Base-by-base conservation (phyloP, 1,140 invertebrate species). In the Papilio aristodemus region DNA sequence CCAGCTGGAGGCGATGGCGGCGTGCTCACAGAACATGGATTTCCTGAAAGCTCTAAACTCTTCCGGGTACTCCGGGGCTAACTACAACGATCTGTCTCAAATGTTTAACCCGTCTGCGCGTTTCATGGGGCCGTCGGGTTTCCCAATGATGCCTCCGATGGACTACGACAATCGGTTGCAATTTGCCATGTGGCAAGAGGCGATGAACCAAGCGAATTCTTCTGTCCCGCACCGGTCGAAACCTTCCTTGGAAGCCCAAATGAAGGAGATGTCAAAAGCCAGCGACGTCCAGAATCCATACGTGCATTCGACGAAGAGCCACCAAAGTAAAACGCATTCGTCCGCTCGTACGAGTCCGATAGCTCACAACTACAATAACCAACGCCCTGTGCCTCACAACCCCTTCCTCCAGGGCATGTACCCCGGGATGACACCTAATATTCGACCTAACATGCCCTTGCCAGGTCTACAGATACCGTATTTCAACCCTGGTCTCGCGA, bases 151-250 rank as follows among this genome's bases (percentile, higher is more conserved):
- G 79, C 88, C 92, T 4, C 86, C 89, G 4, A 78, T 91, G 78
- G 92, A 93, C 80, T 94, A 92, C 77, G 92, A 91, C 17, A 94
- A 92, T 79, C 93, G 93, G 17, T 83, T 95, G 69, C 94, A 95
- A 79, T 84, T 94, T 64, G 93, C 93, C 0, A 92, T 95, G 89
- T 95, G 94, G 94, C 94, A 95, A 72, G 94, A 95, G 78, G 92
- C 92, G 0, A 92, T 94, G 89, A 82, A 90, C 13, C 92, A 93
- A 68, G 90, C 92, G 32, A 92, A 92, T 67, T 83, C 90, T 22
- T 76, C 92, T 10, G 78, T 85, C 9, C 77, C 91, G 13, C 88
- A 90, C 32, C 78, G 90, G 68, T 73, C 75, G 36, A 90, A 83
- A 77, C 74, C 74, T 32, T 69, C 82, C n/a, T 70, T 84, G 71